phyloP scores from a whole-genome alignment of 2,113 vertebrate species.

The Grammomys dolichurus region DNA sequence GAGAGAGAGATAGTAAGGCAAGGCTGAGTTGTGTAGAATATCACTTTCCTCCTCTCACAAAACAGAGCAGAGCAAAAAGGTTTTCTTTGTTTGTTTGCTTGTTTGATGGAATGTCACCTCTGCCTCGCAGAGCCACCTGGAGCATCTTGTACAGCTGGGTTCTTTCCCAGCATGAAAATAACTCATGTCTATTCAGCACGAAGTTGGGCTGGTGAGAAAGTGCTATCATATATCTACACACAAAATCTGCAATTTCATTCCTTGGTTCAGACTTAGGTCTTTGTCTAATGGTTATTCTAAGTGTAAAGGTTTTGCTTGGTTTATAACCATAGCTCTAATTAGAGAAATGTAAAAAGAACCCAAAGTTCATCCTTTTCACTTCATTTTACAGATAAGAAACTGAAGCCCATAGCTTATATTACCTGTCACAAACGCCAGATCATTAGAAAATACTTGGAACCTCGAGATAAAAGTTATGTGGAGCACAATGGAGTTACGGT shows the following conservation, averaged over 20 bases:
- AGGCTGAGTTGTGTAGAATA: slow-evolving; percentile 9
- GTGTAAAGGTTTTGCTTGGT: neutral
- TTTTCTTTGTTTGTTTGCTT: neutral
- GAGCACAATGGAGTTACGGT: neutral
- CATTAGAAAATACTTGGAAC: slow-evolving; percentile 27
- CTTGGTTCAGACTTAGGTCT: slow-evolving; percentile 20
- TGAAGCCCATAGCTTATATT: slow-evolving; percentile 15
- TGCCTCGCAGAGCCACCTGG: neutral
- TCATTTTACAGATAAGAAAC: slow-evolving; percentile 7
- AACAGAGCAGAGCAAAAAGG: neutral
- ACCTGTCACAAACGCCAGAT: neutral
- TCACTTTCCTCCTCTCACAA: neutral
- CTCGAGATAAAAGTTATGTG: slow-evolving; percentile 23
- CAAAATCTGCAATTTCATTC: slow-evolving; percentile 6
- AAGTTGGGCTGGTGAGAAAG: neutral
- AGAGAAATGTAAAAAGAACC: neutral
- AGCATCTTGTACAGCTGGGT: neutral
- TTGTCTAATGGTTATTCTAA: neutral
- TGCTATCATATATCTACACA: neutral
- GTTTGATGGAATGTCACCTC: neutral
- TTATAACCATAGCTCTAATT: neutral
- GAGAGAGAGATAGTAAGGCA: slow-evolving; percentile 2
- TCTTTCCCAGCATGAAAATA: neutral
- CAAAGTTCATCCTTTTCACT: neutral
- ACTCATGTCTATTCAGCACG: neutral